Conservation (phyloP, 2,113 vertebrate species). For the Sphaerodactylus townsendi region DNA sequence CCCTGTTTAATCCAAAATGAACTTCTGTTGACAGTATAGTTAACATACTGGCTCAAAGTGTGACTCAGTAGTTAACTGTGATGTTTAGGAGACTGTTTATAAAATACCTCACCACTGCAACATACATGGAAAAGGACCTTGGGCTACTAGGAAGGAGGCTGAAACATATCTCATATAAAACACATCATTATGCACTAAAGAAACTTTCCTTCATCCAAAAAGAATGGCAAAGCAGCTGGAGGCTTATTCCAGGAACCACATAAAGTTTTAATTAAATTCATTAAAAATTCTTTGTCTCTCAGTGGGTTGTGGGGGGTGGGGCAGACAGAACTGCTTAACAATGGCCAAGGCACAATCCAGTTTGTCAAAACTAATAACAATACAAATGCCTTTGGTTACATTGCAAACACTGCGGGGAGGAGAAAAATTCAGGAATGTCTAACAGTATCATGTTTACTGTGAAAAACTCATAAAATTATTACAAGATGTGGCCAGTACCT, state of each 20-base stretch:
- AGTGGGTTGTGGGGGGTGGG: constrained; percentile 63
- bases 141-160: constrained; percentile 68
- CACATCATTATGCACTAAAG: constrained; percentile 69
- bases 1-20: not conserved
- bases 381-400: constrained; percentile 57
- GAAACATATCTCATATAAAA: constrained; percentile 72
- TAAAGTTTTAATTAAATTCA: constrained; percentile 81
- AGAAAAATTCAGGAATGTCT: constrained; percentile 59
- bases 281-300: constrained; percentile 76
- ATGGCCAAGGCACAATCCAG: constrained; percentile 70
- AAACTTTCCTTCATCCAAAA: constrained; percentile 70
- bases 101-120: constrained; percentile 69
- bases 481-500: constrained; percentile 76
- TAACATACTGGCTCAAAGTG: not conserved
- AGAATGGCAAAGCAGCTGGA: constrained; percentile 68
- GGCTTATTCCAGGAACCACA: constrained; percentile 71
- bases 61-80: not conserved
- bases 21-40: not conserved
- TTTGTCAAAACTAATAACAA: constrained; percentile 75
- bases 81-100: constrained; percentile 32
- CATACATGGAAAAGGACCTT: constrained; percentile 73
- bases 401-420: constrained; percentile 45
- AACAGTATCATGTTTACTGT: constrained; percentile 73
- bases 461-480: constrained; percentile 78
- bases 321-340: constrained; percentile 73